Percentiles rank a stretch among this genome's conserved stretches.
These are phyloP conservation scores for Tinea semifulvella DNA, from an alignment of 2,888 invertebrate genomes.

Conservation along the genomic window DNA sequence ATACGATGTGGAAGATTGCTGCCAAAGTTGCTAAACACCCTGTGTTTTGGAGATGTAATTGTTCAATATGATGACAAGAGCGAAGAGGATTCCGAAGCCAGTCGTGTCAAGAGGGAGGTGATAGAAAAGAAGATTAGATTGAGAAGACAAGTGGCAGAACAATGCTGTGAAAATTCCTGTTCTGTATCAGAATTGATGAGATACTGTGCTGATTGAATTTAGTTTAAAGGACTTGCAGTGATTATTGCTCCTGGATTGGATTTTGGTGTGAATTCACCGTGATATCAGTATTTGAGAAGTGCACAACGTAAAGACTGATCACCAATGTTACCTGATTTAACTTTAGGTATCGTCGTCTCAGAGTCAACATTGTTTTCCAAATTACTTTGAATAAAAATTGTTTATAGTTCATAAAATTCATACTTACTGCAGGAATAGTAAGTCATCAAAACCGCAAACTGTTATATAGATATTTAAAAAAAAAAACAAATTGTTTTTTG, in stretches of 20 bases:
- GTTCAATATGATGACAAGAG: neutral
- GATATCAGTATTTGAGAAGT: conserved; percentile 8
- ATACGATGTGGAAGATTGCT: conserved; percentile 3
- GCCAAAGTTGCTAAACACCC: neutral
- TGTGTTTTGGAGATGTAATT: conserved; percentile 4
- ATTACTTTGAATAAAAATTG: too few relatives aligned
- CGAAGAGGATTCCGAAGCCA: neutral
- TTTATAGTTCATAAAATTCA: too few relatives aligned
- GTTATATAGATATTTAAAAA: too few relatives aligned
- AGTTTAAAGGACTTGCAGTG: neutral
- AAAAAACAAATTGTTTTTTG: too few relatives aligned
- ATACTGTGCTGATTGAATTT: conserved; percentile 29
- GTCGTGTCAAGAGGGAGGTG: neutral
- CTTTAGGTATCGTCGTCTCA: too few relatives aligned
- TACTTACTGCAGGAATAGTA: too few relatives aligned
- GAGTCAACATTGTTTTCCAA: too few relatives aligned
- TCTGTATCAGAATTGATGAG: conserved; percentile 41
- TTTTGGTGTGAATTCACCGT: neutral
- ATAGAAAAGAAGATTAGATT: conserved; percentile 24
- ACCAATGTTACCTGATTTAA: conserved; percentile 6
- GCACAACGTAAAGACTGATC: conserved; percentile 5
- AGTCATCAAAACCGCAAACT: too few relatives aligned
- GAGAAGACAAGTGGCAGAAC: conserved; percentile 37
- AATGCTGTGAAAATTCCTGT: conserved; percentile 44
- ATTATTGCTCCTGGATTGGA: neutral